These are phyloP conservation scores for Chloroclystis v-ata DNA, from an alignment of 2,888 invertebrate species.

Conservation along the genomic window DNA sequence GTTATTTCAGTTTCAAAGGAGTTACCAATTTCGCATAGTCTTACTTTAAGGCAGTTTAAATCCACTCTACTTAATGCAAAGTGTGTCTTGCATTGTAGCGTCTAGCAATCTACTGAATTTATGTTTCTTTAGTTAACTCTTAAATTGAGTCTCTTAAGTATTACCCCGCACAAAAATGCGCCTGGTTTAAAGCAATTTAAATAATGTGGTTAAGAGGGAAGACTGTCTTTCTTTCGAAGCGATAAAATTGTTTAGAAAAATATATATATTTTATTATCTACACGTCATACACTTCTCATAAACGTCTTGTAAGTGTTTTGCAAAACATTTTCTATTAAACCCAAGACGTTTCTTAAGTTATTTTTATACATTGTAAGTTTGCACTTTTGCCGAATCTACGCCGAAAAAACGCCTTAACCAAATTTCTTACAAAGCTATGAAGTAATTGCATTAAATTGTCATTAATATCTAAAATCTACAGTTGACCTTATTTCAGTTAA, in stretches of 20 bases:
- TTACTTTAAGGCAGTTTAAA: conserved; percentile 17
- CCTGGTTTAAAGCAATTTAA: not conserved
- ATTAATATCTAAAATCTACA: not conserved
- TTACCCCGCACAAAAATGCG: not conserved
- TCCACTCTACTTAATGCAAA: conserved; percentile 27
- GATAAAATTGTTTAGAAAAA: too few species aligned
- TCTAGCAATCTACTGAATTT: conserved; percentile 18
- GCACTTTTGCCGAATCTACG: too few species aligned
- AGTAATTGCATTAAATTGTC: too few species aligned
- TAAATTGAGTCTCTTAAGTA: conserved; percentile 10
- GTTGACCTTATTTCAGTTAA: conserved; percentile 8
- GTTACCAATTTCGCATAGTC: conserved; percentile 4
- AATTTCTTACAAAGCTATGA: too few species aligned
- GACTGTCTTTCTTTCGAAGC: too few species aligned
- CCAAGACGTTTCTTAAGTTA: too few species aligned
- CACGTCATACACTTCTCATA: too few species aligned
- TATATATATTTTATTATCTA: too few species aligned
- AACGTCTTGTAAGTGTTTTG: too few species aligned
- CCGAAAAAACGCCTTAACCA: too few species aligned
- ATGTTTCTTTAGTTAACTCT: conserved; percentile 19
- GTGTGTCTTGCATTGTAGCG: conserved; percentile 22
- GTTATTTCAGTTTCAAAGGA: conserved; percentile 33
- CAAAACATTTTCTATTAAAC: too few species aligned
- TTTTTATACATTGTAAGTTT: too few species aligned
- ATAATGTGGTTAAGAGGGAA: not conserved